phyloP scores from a whole-genome alignment of 2,888 invertebrate species.

The Eilema sororculum region DNA sequence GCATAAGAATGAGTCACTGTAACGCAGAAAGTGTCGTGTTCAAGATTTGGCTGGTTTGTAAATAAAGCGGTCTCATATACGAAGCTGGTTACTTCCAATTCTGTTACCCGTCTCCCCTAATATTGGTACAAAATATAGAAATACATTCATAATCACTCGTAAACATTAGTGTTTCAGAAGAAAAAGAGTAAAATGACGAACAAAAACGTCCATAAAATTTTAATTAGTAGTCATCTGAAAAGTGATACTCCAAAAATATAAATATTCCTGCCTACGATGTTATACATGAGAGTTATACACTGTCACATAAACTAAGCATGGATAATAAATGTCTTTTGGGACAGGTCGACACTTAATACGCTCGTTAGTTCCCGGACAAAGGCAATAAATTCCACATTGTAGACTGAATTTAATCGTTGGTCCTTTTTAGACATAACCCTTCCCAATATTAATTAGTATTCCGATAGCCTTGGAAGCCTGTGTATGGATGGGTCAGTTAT shows the following conservation, averaged over 20 bases:
- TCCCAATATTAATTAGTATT: conserved; percentile 2
- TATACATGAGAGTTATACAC: background rate
- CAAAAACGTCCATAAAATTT: background rate
- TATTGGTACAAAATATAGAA: no score
- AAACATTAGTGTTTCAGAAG: no score
- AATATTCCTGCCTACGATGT: conserved; percentile 4
- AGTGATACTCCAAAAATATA: background rate
- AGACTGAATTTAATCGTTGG: background rate
- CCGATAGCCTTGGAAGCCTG: background rate
- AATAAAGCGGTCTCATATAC: no score
- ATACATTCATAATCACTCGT: no score
- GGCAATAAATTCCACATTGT: background rate
- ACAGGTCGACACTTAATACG: background rate
- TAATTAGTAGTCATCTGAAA: background rate
- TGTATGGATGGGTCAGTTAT: background rate
- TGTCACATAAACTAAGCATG: conserved; percentile 1
- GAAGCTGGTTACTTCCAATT: no score
- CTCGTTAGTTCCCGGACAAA: background rate
- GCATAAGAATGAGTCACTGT: no score
- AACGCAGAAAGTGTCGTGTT: no score
- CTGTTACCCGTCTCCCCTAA: no score
- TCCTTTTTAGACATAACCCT: background rate
- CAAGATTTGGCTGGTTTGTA: no score
- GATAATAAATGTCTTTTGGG: conserved; percentile 9
- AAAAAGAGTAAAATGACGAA: no score